phyloP scores from a whole-genome alignment of 2,888 invertebrate species.

The Stenotaenia linearis region DNA sequence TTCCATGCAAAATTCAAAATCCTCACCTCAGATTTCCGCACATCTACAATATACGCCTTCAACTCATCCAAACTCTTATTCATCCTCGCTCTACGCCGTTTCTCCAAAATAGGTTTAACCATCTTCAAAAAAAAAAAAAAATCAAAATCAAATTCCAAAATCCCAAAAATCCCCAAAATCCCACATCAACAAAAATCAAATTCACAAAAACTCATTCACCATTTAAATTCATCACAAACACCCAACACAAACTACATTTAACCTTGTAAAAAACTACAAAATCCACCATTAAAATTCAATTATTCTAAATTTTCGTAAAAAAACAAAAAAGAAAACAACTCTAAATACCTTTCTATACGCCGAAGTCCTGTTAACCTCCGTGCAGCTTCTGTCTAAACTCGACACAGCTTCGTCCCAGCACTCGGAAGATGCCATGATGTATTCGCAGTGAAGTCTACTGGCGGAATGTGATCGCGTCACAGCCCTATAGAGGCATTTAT shows the following conservation, averaged over 20 bases:
- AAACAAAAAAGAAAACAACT: too few relatives aligned
- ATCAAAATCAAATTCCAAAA: too few relatives aligned
- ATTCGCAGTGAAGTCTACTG: neutral
- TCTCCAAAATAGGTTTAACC: conserved; percentile 86
- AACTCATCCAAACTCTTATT: conserved; percentile 84
- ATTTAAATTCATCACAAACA: too few relatives aligned
- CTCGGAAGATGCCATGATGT: conserved; percentile 15
- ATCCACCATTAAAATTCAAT: neutral
- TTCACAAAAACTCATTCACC: too few relatives aligned
- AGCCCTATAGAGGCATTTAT: neutral
- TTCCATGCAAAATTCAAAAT: neutral
- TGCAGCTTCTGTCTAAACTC: neutral
- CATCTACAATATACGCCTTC: conserved; percentile 80
- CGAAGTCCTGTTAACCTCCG: neutral
- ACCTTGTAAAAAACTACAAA: neutral
- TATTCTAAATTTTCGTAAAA: too few relatives aligned
- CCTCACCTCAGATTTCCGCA: conserved; percentile 46
- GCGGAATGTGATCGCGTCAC: neutral
- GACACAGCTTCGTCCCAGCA: neutral
- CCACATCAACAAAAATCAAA: neutral
- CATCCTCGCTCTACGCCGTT: conserved; percentile 80
- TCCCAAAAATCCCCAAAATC: too few relatives aligned
- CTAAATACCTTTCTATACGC: neutral
- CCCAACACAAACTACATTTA: too few relatives aligned
- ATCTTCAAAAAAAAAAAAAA: conserved; percentile 53